These are phyloP conservation scores for Ptychoptera albimana DNA, from an alignment of 2,888 invertebrate species.

Conservation along the genomic window DNA sequence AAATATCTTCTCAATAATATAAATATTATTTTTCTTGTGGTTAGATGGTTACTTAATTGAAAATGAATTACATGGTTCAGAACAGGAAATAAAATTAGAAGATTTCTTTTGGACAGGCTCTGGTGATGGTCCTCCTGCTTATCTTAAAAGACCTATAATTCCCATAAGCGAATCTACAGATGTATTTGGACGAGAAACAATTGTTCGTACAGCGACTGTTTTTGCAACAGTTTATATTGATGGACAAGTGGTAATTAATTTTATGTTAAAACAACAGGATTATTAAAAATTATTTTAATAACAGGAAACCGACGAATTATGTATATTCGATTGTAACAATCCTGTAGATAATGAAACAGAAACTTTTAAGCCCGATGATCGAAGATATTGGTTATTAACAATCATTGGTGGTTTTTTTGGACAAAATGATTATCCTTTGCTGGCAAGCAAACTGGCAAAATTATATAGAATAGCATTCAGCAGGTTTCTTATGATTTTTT, in stretches of 20 bases:
- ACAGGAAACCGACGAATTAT: constrained; percentile 21
- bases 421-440: constrained; percentile 40
- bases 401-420: constrained; percentile 42
- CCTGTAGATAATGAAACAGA: constrained; percentile 19
- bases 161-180: constrained; percentile 31
- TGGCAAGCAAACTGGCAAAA: constrained; percentile 58
- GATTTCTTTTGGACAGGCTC: constrained; percentile 85
- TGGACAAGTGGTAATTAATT: constrained; percentile 13
- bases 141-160: constrained; percentile 29
- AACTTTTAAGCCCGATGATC: constrained; percentile 34
- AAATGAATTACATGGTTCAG: constrained; percentile 4
- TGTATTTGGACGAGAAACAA: constrained; percentile 27
- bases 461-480: constrained; percentile 68
- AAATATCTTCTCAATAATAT: neutral
- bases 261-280: neutral
- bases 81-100: constrained; percentile 38
- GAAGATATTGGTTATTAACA: constrained; percentile 68
- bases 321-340: constrained; percentile 16
- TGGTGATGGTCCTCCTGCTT: constrained; percentile 56
- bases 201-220: constrained; percentile 50
- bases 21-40: neutral
- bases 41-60: constrained; percentile 5
- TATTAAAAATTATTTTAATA: constrained; percentile 5
- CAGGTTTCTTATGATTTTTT: constrained; percentile 34
- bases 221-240: constrained; percentile 54